Conservation (phyloP, 1,140 invertebrate genomes). For the Manduca sexta region DNA sequence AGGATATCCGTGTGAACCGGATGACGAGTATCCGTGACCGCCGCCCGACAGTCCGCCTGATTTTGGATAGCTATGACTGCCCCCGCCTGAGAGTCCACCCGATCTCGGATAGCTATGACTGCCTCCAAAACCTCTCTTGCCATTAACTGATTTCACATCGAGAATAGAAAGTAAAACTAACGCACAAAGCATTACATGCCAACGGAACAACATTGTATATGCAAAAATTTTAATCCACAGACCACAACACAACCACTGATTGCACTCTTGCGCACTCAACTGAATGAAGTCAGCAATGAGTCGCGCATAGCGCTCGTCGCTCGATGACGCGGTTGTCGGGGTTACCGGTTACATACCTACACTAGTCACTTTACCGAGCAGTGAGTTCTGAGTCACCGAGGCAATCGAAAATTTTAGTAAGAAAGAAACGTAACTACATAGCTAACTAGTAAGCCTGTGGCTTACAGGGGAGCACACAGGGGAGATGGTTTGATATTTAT, state of each 20-base stretch:
- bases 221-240: not conserved
- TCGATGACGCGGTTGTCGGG: too few species aligned
- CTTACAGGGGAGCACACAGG: too few species aligned
- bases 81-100: slow-evolving; percentile 32
- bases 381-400: too few species aligned
- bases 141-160: slow-evolving; percentile 20
- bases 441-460: too few species aligned
- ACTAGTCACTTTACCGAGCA: too few species aligned
- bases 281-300: too few species aligned
- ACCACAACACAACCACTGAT: not conserved
- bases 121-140: slow-evolving; percentile 31
- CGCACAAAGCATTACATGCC: slow-evolving; percentile 24
- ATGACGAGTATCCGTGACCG: slow-evolving; percentile 27
- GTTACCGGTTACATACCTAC: too few species aligned
- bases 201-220: slow-evolving; percentile 8
- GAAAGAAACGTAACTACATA: too few species aligned
- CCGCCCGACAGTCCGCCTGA: slow-evolving; percentile 21
- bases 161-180: slow-evolving; percentile 33
- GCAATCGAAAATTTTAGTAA: too few species aligned
- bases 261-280: slow-evolving; percentile 15
- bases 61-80: slow-evolving; percentile 26
- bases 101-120: slow-evolving; percentile 33
- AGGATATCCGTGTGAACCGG: slow-evolving; percentile 36
- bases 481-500: too few species aligned
- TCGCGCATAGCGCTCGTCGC: too few species aligned